phyloP scores from a whole-genome alignment of 1,140 invertebrate species.

The Papilio aristodemus region DNA sequence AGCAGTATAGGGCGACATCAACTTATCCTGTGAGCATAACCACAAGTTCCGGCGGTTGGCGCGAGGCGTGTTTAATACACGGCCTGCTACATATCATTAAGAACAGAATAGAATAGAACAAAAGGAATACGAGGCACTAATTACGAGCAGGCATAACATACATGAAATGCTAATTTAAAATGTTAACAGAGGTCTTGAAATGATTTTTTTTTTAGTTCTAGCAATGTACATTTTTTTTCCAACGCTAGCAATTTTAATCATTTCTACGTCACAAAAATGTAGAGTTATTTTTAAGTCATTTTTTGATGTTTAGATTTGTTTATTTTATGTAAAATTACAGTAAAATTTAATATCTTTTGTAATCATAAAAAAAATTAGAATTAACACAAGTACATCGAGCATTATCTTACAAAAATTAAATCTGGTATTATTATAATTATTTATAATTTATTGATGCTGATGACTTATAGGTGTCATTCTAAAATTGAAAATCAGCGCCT shows the following conservation, averaged over 20 bases:
- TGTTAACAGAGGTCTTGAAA: background rate
- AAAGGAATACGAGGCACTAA: slow-evolving; percentile 20
- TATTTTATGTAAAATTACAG: no score
- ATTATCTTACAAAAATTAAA: no score
- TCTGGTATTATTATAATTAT: no score
- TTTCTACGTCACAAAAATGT: no score
- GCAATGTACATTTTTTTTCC: background rate
- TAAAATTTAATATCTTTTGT: no score
- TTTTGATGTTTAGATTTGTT: no score
- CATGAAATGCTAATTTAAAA: slow-evolving; percentile 15
- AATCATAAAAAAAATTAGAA: no score
- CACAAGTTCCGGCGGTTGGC: slow-evolving; percentile 1
- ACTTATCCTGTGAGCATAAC: background rate
- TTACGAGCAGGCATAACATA: slow-evolving; percentile 1
- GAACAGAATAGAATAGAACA: slow-evolving; percentile 27
- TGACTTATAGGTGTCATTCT: no score
- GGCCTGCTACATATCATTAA: slow-evolving; percentile 15
- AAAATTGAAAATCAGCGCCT: no score
- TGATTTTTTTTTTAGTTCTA: slow-evolving; percentile 4
- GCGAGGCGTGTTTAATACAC: background rate
- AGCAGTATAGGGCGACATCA: background rate
- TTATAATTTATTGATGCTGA: no score
- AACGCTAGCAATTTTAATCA: background rate
- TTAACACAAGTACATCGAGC: no score
- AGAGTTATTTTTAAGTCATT: no score